phyloP scores from a whole-genome alignment of 1,140 invertebrate species.

The Leptopilina clavipes region DNA sequence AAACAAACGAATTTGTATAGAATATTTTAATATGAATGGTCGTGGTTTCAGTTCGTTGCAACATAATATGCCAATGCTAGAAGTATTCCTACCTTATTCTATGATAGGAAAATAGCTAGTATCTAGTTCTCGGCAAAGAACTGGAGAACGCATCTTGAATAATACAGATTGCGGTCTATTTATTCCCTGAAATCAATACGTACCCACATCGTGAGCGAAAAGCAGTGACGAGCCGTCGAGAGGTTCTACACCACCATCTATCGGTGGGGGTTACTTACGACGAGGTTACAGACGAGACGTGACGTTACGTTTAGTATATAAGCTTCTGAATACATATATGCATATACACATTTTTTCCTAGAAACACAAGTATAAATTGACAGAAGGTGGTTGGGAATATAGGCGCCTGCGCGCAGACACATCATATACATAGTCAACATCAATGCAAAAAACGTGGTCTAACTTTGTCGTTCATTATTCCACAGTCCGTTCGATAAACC shows the following conservation, averaged over 20 bases:
- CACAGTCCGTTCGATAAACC: conserved; percentile 48
- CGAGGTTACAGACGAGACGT: conserved; percentile 28
- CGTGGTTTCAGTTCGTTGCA: too few species aligned
- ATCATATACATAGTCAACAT: not conserved
- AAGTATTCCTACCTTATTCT: not conserved
- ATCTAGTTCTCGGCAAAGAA: not conserved
- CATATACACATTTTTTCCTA: not conserved
- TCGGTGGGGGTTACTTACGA: conserved; percentile 30
- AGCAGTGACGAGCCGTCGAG: conserved; percentile 49
- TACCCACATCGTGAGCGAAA: conserved; percentile 55
- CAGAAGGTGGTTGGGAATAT: not conserved
- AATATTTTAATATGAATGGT: too few species aligned
- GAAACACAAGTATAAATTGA: not conserved
- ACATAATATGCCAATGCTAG: too few species aligned
- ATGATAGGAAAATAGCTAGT: conserved; percentile 6
- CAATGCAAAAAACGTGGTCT: not conserved
- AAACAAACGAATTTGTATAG: too few species aligned
- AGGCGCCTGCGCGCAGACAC: not conserved
- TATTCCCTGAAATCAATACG: conserved; percentile 64
- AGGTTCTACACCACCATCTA: conserved; percentile 25
- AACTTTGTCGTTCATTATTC: conserved; percentile 30
- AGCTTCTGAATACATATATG: not conserved
- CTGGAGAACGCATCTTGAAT: conserved; percentile 60
- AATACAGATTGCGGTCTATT: conserved; percentile 62
- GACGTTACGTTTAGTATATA: conserved; percentile 34